These are phyloP conservation scores for Atethmia centrago DNA, from an alignment of 2,888 invertebrate genomes.

Conservation along the genomic window DNA sequence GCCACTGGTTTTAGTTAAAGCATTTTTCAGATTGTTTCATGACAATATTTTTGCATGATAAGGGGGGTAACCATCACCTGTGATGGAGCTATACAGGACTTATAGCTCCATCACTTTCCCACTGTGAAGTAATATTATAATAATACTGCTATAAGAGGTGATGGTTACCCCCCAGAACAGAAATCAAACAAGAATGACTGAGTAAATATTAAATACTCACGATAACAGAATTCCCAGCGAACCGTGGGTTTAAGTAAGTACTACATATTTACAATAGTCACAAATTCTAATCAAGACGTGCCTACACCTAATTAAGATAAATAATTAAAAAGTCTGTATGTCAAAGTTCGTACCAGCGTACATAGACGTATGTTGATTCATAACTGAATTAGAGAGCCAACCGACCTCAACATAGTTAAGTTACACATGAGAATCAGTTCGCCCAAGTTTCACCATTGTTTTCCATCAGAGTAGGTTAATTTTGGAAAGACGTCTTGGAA, in stretches of 20 bases:
- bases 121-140: too few relatives aligned
- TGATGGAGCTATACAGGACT: too few relatives aligned
- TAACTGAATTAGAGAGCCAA: conserved; percentile 17
- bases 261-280: conserved; percentile 5
- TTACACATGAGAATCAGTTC: conserved; percentile 1
- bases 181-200: neutral
- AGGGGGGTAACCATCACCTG: too few relatives aligned
- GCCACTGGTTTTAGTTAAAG: too few relatives aligned
- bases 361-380: neutral
- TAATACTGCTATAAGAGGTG: too few relatives aligned
- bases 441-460: conserved; percentile 55
- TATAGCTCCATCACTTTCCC: too few relatives aligned
- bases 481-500: conserved; percentile 20
- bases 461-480: conserved; percentile 34
- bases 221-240: conserved; percentile 14
- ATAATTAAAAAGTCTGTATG: conserved; percentile 1
- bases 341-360: neutral
- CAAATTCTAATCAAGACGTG: conserved; percentile 8
- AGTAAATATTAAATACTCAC: neutral
- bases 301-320: conserved; percentile 13
- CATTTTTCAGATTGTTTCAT: neutral
- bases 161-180: too few relatives aligned
- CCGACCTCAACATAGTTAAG: conserved; percentile 25
- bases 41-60: neutral
- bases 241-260: conserved; percentile 5